Evolutionary conservation across 2,113 vertebrate species (phyloP).

Genomic region (Neolamprologus sp.): DNA sequence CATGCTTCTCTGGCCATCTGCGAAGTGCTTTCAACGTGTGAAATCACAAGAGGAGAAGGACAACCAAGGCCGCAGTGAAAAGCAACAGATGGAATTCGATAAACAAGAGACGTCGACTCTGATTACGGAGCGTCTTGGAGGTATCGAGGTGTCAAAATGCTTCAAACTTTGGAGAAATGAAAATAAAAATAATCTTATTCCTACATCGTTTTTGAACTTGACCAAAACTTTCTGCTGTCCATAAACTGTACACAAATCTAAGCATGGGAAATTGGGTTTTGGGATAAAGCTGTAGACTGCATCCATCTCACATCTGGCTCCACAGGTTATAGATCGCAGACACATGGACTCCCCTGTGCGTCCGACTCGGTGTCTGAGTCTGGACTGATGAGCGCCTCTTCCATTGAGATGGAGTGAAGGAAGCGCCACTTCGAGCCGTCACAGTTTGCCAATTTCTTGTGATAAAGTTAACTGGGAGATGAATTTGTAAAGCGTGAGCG

Average conservation of each 20-base stretch:
- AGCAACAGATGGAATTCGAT: not conserved
- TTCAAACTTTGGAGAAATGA: not conserved
- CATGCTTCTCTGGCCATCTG: not conserved
- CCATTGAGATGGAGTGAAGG: not conserved
- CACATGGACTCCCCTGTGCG: not conserved
- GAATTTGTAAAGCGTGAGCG: not conserved
- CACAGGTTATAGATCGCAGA: not conserved
- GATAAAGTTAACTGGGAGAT: not conserved
- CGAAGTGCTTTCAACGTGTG: not conserved
- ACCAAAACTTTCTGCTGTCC: not conserved
- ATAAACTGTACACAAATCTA: not conserved
- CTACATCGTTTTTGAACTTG: not conserved
- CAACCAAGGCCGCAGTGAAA: not conserved
- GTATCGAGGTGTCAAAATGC: not conserved
- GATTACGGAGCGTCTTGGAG: not conserved
- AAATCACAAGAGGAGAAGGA: not conserved
- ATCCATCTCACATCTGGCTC: not conserved
- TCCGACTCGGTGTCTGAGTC: not conserved
- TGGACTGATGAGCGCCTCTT: not conserved
- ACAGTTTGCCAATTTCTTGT: not conserved
- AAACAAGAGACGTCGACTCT: not conserved
- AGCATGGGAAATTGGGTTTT: not conserved
- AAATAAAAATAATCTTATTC: not conserved
- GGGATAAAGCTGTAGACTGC: not conserved
- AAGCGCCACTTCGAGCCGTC: not conserved